These are phyloP conservation scores for Oligia strigilis DNA, from an alignment of 2,888 invertebrate species.

Conservation along the genomic window DNA sequence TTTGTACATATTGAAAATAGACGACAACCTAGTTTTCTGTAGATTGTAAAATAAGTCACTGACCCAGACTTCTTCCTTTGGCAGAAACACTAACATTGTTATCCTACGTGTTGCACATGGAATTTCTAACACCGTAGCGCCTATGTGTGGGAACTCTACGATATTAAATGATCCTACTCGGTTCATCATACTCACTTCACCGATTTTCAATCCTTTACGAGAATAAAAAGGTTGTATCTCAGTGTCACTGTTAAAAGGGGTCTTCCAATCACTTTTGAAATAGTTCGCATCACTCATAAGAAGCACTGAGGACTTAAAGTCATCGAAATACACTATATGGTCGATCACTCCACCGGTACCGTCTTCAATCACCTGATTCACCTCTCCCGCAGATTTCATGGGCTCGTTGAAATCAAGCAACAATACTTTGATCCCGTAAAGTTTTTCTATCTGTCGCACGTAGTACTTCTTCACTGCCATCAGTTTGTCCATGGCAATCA, in stretches of 20 bases:
- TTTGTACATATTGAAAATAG: conserved; percentile 76
- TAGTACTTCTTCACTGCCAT: conserved; percentile 74
- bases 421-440: conserved; percentile 73
- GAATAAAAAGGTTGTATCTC: conserved; percentile 72
- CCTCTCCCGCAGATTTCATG: conserved; percentile 65
- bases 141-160: conserved; percentile 70
- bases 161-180: conserved; percentile 76
- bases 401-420: conserved; percentile 74
- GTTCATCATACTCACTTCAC: conserved; percentile 81
- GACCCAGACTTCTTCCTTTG: conserved; percentile 66
- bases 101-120: conserved; percentile 71
- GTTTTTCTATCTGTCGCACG: conserved; percentile 68
- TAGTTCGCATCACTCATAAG: conserved; percentile 77
- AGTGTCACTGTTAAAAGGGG: conserved; percentile 76
- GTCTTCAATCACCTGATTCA: conserved; percentile 71
- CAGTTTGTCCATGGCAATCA: conserved; percentile 76
- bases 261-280: conserved; percentile 77
- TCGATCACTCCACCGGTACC: conserved; percentile 70
- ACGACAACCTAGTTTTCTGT: conserved; percentile 71
- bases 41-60: conserved; percentile 76
- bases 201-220: conserved; percentile 53
- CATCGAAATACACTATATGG: conserved; percentile 71
- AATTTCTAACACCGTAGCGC: conserved; percentile 77
- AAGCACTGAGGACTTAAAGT: conserved; percentile 75
- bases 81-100: conserved; percentile 79